These are phyloP conservation scores for Dipodomys ordii DNA, from an alignment of 2,113 vertebrate species.

Conservation along the genomic window DNA sequence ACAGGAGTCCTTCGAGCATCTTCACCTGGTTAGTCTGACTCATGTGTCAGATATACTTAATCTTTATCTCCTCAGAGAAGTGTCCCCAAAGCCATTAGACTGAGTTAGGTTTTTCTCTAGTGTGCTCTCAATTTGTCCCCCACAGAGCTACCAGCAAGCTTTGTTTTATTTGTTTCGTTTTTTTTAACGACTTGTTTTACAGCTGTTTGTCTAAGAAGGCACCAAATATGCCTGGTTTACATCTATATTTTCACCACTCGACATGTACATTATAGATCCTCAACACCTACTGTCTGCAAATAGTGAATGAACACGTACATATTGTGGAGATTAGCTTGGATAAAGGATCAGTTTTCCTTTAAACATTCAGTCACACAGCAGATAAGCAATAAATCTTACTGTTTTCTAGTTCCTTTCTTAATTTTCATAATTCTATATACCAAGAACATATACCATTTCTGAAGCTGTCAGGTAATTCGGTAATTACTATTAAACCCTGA, in stretches of 20 bases:
- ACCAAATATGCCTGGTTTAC: background rate
- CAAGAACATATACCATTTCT: background rate
- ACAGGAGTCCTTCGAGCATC: constrained; percentile 8
- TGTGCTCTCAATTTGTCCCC: background rate
- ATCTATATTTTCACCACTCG: background rate
- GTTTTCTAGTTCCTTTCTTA: background rate
- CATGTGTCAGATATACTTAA: background rate
- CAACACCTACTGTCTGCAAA: background rate
- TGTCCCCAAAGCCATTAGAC: background rate
- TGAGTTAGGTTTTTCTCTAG: background rate
- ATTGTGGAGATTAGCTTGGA: constrained; percentile 21
- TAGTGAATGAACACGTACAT: background rate
- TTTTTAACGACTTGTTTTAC: background rate
- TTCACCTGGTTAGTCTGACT: background rate
- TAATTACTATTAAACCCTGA: constrained; percentile 2
- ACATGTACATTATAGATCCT: background rate
- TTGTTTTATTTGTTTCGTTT: background rate
- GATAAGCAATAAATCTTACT: background rate
- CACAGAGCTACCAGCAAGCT: background rate
- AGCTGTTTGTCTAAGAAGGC: constrained; percentile 15
- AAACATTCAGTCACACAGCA: background rate
- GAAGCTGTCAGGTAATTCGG: background rate
- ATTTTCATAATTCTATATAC: background rate
- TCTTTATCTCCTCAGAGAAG: background rate
- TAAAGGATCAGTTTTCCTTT: constrained; percentile 2